Percentiles rank a stretch among this genome's conserved stretches.
These are phyloP conservation scores for Hydropsyche betteni DNA, from an alignment of 2,888 invertebrate genomes.

Conservation along the genomic window DNA sequence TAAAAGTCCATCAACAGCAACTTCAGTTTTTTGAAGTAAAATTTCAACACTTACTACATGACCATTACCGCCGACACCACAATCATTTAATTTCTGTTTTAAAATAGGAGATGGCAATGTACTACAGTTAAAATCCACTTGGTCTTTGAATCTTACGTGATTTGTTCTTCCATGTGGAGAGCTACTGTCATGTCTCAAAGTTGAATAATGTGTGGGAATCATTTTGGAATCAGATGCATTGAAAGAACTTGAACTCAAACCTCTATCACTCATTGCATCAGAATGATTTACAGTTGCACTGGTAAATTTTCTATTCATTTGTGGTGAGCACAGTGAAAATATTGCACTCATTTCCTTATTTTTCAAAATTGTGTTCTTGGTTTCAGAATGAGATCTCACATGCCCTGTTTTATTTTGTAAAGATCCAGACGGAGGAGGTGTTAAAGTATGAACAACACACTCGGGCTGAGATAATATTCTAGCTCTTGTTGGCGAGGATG, in stretches of 20 bases:
- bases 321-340: conserved; percentile 66
- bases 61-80: conserved; percentile 65
- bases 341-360: conserved; percentile 63
- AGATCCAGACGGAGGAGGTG: conserved; percentile 55
- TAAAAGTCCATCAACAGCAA: conserved; percentile 74
- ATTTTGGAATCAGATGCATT: conserved; percentile 55
- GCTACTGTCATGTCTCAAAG: conserved; percentile 57
- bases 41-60: conserved; percentile 69
- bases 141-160: conserved; percentile 64
- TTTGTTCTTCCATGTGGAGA: conserved; percentile 62
- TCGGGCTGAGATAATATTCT: conserved; percentile 50
- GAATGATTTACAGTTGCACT: conserved; percentile 57
- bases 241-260: conserved; percentile 41
- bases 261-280: conserved; percentile 41
- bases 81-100: conserved; percentile 53
- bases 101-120: conserved; percentile 61
- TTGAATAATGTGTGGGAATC: conserved; percentile 37
- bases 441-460: conserved; percentile 53
- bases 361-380: conserved; percentile 63
- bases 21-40: conserved; percentile 73
- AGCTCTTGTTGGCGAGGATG: conserved; percentile 52
- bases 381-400: conserved; percentile 63
- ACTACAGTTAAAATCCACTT: conserved; percentile 61
- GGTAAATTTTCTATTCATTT: conserved; percentile 65
- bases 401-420: conserved; percentile 59